Base-by-base conservation (phyloP, 2,797 vertebrate genomes). In the Clamator glandarius region DNA sequence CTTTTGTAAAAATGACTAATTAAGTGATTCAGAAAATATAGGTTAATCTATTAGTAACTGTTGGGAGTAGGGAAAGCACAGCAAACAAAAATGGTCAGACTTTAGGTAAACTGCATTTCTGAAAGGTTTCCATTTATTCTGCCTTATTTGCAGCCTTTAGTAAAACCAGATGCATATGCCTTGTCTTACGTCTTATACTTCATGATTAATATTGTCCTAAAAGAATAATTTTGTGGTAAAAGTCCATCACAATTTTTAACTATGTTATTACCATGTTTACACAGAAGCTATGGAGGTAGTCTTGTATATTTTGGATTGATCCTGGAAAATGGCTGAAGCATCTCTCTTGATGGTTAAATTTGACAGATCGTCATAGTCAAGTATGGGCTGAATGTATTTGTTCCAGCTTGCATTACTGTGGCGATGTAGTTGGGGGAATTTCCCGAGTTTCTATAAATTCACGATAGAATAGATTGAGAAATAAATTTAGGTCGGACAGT, bases 121-220 rank as follows among this genome's bases (percentile, higher is more conserved):
- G 4, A 62, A 64, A 58, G 3, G 2, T 44, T 90, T 66, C 15
- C 2, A 2, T n/a, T 4, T 63, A 0, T 61, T 64, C 17, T 66
- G 33, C 16, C n/a, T 67, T 2, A 8, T 39, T 92, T 64, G 16
- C 6, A 50, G 24, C 28, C 39, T 52, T 52, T 24, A 67, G 36
- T 26, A 72, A 50, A 68, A 35, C 2, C 54, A n/a, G 35, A 20
- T 52, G 6, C 1, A 0, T n/a, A 3, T 9, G 6, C 54, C 26
- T 70, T 54, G 24, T 46, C 36, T 55, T 68, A 8, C 2, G 1
- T 28, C 33, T 74, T 89, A 12, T 6, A 9, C 7, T 8, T 87
- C 11, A 3, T 39, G 39, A 39, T 39, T 39, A 31, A 2, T 70
- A 61, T 87, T 90, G 25, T 57, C 11, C 24, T 46, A 18, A 59